Percentiles rank a stretch among this genome's conserved stretches.
Conservation (phyloP, 1,140 invertebrate genomes). For the Penaeus indicus region DNA sequence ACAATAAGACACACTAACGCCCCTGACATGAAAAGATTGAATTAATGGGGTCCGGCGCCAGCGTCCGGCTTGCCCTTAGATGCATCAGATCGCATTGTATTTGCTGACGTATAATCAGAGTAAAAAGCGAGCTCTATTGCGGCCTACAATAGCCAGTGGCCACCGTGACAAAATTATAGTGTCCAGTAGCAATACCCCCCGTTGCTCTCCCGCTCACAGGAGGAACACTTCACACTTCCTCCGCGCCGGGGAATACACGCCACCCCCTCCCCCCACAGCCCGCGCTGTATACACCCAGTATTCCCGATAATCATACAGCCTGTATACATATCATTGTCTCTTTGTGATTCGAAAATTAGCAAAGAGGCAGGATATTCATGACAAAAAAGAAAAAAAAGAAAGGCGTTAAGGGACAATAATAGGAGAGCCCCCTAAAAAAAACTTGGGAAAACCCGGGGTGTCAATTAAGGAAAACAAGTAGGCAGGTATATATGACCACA, state of each 20-base stretch:
- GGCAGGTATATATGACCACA: constrained; percentile 29
- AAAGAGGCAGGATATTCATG: too few relatives aligned
- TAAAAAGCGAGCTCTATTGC: constrained; percentile 64
- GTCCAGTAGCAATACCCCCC: constrained; percentile 59
- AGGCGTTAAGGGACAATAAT: too few relatives aligned
- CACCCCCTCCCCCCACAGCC: background rate
- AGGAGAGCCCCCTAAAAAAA: background rate
- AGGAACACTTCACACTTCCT: constrained; percentile 46
- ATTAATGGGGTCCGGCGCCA: constrained; percentile 37
- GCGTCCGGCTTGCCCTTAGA: constrained; percentile 47
- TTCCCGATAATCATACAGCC: too few relatives aligned
- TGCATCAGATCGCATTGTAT: constrained; percentile 64
- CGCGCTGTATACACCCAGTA: too few relatives aligned
- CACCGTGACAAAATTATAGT: constrained; percentile 63
- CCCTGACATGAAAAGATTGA: background rate
- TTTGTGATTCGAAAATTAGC: too few relatives aligned
- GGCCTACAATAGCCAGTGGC: constrained; percentile 52
- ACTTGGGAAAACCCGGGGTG: background rate
- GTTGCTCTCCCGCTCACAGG: background rate
- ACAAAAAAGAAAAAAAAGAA: too few relatives aligned
- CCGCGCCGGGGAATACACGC: background rate
- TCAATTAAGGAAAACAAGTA: constrained; percentile 49
- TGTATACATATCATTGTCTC: too few relatives aligned
- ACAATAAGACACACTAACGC: background rate
- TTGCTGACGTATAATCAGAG: constrained; percentile 60